Base-by-base conservation (phyloP, 2,113 vertebrate species). In the Leiothrix lutea region DNA sequence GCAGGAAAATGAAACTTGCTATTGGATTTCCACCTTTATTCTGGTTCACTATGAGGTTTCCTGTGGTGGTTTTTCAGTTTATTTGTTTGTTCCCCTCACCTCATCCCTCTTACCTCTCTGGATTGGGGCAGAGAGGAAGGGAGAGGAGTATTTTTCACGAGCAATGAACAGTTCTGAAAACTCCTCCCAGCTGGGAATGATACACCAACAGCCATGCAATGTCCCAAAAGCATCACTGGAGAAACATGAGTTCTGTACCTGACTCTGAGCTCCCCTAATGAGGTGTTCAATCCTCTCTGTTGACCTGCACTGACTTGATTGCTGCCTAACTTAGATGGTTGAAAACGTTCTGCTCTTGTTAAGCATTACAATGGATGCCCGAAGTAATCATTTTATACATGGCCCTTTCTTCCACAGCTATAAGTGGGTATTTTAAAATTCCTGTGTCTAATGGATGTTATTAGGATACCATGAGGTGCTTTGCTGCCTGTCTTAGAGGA, bases 361-460 rank as follows among this genome's bases (percentile, higher is more conserved):
- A 61, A 82, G 20, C 15, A 7, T 53, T 85, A 21, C 31, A 88
- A 19, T 11, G 54, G 45, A 80, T 90, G n/a, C 51, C 48, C 4
- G 2, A 44, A 81, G 8, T 60, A 78, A 67, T 80, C 6, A 45
- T 48, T 91, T n/a, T 72, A 11, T n/a, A 40, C 8, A 4, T 24
- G 26, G 26, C 22, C 29, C 28, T 70, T 77, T 61, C 67, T 88
- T 83, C 42, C 81, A 79, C 24, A 87, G 51, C 29, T 79, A 1
- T 60, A 77, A 86, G 15, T 36, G 48, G 28, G 14, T 45, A 58
- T 88, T 92, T 86, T 77, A 80, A 56, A 86, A 83, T 77, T 88
- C 45, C 50, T 70, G 36, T 77, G 38, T 73, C 79, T 93, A 93
- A 96, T 73, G 82, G 95, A 83, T 79, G 9, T 62, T 77, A 54